These are phyloP conservation scores for Artemia sp. DNA, from an alignment of 2,888 invertebrate genomes.

Conservation along the genomic window DNA sequence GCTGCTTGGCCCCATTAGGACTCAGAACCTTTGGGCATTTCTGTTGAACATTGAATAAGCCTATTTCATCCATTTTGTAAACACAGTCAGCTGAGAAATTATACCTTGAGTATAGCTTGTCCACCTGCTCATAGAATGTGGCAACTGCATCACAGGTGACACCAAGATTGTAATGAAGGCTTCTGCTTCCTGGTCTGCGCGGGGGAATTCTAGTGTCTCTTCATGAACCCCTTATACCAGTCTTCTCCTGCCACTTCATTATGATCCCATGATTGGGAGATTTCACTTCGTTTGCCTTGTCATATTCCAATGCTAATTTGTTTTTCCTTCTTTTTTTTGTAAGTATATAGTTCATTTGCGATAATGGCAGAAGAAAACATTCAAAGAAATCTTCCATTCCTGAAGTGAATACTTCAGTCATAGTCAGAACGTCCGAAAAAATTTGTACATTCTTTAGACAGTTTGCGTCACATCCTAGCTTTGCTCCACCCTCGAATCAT, in stretches of 20 bases:
- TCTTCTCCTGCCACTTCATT: slow-evolving; percentile 13
- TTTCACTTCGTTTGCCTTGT: slow-evolving; percentile 5
- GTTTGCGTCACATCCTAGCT: too few relatives aligned
- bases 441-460: too few relatives aligned
- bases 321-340: too few relatives aligned
- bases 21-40: not conserved
- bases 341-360: too few relatives aligned
- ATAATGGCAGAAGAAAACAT: too few relatives aligned
- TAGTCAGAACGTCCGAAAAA: too few relatives aligned
- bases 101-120: not conserved
- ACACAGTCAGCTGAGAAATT: not conserved
- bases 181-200: not conserved
- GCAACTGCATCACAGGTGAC: not conserved
- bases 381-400: too few relatives aligned
- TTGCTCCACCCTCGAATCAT: too few relatives aligned
- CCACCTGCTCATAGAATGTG: not conserved
- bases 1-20: not conserved
- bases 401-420: too few relatives aligned
- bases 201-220: too few relatives aligned
- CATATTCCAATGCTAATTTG: not conserved
- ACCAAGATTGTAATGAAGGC: not conserved
- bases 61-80: not conserved
- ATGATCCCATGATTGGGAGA: not conserved
- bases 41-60: not conserved
- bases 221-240: slow-evolving; percentile 8